Conservation (phyloP, 2,888 invertebrate species). For the Zeuzera pyrina region DNA sequence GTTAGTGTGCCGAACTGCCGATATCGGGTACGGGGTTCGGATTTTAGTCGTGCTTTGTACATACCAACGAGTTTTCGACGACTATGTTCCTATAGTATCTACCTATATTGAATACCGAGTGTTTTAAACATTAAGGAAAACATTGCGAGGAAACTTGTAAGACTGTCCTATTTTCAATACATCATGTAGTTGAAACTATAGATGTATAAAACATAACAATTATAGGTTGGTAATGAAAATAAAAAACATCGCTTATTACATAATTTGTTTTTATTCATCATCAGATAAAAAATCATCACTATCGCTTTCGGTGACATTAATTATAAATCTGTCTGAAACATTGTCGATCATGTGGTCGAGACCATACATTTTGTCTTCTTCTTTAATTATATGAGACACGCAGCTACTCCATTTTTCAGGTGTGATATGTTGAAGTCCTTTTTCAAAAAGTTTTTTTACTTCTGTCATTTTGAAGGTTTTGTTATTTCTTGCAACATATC, state of each 20-base stretch:
- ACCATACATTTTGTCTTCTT: not conserved
- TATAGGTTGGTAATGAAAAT: constrained; percentile 11
- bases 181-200: constrained; percentile 12
- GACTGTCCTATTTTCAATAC: constrained; percentile 11
- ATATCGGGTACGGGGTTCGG: constrained; percentile 10
- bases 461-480: not conserved
- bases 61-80: constrained; percentile 14
- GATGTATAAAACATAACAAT: constrained; percentile 10
- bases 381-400: not conserved
- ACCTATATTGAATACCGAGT: constrained; percentile 12
- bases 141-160: constrained; percentile 10
- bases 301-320: not conserved
- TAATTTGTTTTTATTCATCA: constrained; percentile 13
- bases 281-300: constrained; percentile 8
- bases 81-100: constrained; percentile 10
- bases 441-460: not conserved
- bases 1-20: constrained; percentile 13
- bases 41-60: constrained; percentile 12
- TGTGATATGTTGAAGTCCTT: not conserved
- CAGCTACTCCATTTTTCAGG: not conserved
- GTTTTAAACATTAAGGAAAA: constrained; percentile 11
- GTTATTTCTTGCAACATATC: not conserved
- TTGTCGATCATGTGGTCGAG: not conserved
- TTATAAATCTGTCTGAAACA: not conserved
- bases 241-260: constrained; percentile 13